These are phyloP conservation scores for Crocallis elinguaria DNA, from an alignment of 2,888 invertebrate species.

Conservation along the genomic window DNA sequence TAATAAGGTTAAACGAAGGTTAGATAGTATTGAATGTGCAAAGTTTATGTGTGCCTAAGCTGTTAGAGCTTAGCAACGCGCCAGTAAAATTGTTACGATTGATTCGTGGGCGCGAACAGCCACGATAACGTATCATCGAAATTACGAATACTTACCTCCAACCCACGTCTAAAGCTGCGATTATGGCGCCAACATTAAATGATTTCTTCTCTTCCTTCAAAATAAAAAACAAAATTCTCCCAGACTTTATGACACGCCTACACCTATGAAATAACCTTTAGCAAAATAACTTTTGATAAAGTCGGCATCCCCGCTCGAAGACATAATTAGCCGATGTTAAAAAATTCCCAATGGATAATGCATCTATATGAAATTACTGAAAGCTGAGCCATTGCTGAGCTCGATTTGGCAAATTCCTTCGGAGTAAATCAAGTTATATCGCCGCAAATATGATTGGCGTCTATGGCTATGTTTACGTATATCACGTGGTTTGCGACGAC, in stretches of 20 bases:
- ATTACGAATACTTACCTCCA: slow-evolving; percentile 15
- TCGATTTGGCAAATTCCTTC: slow-evolving; percentile 29
- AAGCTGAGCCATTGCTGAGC: slow-evolving; percentile 28
- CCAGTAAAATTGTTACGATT: slow-evolving; percentile 39
- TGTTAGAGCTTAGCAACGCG: slow-evolving; percentile 32
- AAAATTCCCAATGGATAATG: neutral
- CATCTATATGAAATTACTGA: slow-evolving; percentile 34
- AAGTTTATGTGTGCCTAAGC: slow-evolving; percentile 25
- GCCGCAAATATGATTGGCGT: slow-evolving; percentile 41
- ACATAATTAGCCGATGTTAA: slow-evolving; percentile 3
- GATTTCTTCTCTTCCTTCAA: no score
- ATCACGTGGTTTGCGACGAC: slow-evolving; percentile 80
- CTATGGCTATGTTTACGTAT: slow-evolving; percentile 72
- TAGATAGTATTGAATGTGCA: slow-evolving; percentile 14
- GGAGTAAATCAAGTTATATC: slow-evolving; percentile 42
- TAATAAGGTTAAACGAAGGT: slow-evolving; percentile 11
- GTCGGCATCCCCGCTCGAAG: neutral
- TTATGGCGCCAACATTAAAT: slow-evolving; percentile 21
- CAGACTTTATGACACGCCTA: slow-evolving; percentile 10
- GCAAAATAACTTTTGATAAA: slow-evolving; percentile 12
- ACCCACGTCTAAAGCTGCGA: slow-evolving; percentile 2
- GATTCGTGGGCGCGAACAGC: slow-evolving; percentile 35
- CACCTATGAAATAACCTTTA: slow-evolving; percentile 1
- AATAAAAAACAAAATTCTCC: slow-evolving; percentile 1
- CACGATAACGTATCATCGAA: slow-evolving; percentile 34